Conservation (phyloP, 35 echinoderm and acorn worm species). For the Lytechinus variegatus region DNA sequence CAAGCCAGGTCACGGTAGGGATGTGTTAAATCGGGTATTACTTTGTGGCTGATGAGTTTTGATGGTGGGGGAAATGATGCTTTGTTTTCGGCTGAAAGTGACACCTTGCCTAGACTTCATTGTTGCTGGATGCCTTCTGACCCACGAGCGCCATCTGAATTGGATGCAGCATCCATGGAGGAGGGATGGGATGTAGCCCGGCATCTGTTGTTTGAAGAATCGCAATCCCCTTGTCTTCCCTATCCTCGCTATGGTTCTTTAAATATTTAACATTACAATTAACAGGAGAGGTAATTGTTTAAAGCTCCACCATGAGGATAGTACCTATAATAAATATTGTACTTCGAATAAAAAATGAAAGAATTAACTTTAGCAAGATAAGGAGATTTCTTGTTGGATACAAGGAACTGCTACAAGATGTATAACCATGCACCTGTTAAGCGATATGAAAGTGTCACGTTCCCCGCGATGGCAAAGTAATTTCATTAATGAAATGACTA, state of each 20-base stretch:
- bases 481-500: background rate
- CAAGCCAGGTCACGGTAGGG: background rate
- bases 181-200: background rate
- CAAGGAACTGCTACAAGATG: background rate
- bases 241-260: background rate
- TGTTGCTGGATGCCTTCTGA: background rate
- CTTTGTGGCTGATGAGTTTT: background rate
- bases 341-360: no score
- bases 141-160: background rate
- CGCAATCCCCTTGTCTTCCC: background rate
- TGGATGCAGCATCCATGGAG: background rate
- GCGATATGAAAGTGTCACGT: background rate
- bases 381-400: background rate
- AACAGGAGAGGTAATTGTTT: background rate
- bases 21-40: conserved; percentile 19
- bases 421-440: background rate
- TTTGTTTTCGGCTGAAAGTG: background rate
- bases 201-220: background rate
- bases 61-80: background rate
- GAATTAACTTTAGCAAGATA: no score
- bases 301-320: background rate
- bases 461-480: background rate
- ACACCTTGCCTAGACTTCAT: background rate
- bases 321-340: background rate
- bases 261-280: background rate